Conservation (phyloP, 2,888 invertebrate genomes). For the Brenthis daphne region DNA sequence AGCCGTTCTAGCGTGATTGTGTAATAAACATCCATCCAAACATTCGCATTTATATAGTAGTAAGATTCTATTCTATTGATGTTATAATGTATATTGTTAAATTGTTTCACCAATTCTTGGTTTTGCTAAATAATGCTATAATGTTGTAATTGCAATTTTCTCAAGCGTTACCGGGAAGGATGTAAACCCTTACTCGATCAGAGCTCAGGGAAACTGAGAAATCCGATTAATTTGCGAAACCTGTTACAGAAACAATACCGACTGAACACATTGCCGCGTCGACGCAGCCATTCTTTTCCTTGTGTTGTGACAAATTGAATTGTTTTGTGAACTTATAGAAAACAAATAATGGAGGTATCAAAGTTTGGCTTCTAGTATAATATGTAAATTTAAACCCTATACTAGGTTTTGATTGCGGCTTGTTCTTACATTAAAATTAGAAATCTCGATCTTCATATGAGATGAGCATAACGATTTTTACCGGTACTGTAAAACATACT, state of each 20-base stretch:
- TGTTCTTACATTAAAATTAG: too few relatives aligned
- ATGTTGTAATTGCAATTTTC: conserved; percentile 7
- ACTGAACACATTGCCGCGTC: conserved; percentile 55
- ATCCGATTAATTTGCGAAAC: conserved; percentile 70
- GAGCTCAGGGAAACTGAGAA: conserved; percentile 47
- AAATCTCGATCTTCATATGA: too few relatives aligned
- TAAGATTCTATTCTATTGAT: too few relatives aligned
- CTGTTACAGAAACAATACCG: conserved; percentile 66
- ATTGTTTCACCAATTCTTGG: neutral
- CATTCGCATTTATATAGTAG: too few relatives aligned
- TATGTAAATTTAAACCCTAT: too few relatives aligned
- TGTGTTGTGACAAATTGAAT: conserved; percentile 6
- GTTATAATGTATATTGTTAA: too few relatives aligned
- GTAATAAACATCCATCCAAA: too few relatives aligned
- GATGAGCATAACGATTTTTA: too few relatives aligned
- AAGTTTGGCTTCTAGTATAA: neutral
- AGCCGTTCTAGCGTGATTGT: too few relatives aligned
- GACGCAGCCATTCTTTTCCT: conserved; percentile 2
- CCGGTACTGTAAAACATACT: too few relatives aligned
- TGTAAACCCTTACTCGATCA: conserved; percentile 14
- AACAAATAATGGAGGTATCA: neutral
- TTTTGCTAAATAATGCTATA: neutral
- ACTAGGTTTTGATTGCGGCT: too few relatives aligned
- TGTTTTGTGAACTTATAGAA: neutral
- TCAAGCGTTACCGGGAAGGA: conserved; percentile 8